phyloP scores from a whole-genome alignment of 2,113 vertebrate genomes.

The Scomber colias region DNA sequence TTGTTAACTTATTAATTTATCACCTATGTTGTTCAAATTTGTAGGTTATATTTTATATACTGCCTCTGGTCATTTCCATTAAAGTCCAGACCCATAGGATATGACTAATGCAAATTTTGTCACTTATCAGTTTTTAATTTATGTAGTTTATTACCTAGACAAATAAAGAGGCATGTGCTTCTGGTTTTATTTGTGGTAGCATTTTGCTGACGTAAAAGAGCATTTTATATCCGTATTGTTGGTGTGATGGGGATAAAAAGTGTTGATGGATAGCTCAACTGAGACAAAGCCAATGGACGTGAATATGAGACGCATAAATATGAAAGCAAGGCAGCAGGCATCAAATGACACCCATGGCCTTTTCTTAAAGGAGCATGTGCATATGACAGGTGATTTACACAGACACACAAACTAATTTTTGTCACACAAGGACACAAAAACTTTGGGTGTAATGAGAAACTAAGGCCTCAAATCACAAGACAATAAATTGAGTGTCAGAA shows the following conservation, averaged over 20 bases:
- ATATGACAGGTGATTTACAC: conserved; percentile 94
- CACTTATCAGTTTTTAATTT: conserved; percentile 95
- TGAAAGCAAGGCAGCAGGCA: conserved; percentile 89
- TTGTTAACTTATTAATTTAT: conserved; percentile 73
- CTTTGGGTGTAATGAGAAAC: conserved; percentile 84
- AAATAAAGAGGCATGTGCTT: conserved; percentile 95
- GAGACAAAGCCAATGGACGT: conserved; percentile 95
- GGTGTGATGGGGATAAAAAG: conserved; percentile 93
- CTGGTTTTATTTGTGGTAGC: conserved; percentile 94
- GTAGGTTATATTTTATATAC: conserved; percentile 50
- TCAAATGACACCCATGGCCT: conserved; percentile 96
- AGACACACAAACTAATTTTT: conserved; percentile 87
- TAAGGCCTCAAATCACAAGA: conserved; percentile 83
- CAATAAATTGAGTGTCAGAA: conserved; percentile 82
- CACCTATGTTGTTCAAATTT: conserved; percentile 64
- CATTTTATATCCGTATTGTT: conserved; percentile 95
- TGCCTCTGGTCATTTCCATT: conserved; percentile 67
- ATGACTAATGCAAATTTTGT: conserved; percentile 92
- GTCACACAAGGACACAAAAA: conserved; percentile 87
- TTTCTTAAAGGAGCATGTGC: conserved; percentile 93
- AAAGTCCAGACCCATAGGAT: conserved; percentile 61
- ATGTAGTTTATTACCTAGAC: conserved; percentile 94
- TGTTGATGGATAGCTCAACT: conserved; percentile 95
- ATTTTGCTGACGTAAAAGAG: conserved; percentile 93
- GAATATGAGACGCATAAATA: conserved; percentile 99